Evolutionary conservation across 2,113 vertebrate genomes (phyloP).

Genomic region (Mustela lutreola): DNA sequence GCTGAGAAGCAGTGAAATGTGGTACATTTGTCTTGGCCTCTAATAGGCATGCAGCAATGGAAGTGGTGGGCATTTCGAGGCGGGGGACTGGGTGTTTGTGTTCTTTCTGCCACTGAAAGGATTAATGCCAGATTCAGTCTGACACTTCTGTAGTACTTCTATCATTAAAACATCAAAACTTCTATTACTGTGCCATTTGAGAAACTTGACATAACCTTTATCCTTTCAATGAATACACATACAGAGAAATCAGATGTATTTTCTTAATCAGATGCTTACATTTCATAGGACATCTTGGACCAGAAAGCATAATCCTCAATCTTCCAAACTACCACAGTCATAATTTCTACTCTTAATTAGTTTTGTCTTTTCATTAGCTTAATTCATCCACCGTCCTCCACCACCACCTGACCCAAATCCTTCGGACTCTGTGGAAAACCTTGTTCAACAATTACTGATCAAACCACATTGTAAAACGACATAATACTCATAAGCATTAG

Average conservation of each 20-base stretch:
- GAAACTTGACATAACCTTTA: not conserved
- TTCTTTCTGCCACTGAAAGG: slow-evolving; percentile 28
- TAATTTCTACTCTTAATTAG: not conserved
- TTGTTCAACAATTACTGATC: not conserved
- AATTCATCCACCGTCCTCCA: not conserved
- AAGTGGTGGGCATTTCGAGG: not conserved
- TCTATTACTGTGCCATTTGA: not conserved
- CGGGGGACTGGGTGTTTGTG: not conserved
- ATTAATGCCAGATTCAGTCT: not conserved
- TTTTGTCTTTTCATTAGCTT: slow-evolving; percentile 30
- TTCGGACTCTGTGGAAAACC: slow-evolving; percentile 11
- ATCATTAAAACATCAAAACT: not conserved
- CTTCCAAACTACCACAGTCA: not conserved
- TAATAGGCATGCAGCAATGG: not conserved
- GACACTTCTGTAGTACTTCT: not conserved
- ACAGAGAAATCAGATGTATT: not conserved
- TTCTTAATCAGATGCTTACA: not conserved
- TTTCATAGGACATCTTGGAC: not conserved
- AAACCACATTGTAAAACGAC: not conserved
- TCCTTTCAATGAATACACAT: not conserved
- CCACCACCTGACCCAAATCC: not conserved
- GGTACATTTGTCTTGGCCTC: slow-evolving; percentile 9
- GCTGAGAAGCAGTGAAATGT: slow-evolving; percentile 47
- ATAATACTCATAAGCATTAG: not conserved
- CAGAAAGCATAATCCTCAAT: not conserved